These are phyloP conservation scores for Teinopalpus imperialis DNA, from an alignment of 2,888 invertebrate species.

Conservation along the genomic window DNA sequence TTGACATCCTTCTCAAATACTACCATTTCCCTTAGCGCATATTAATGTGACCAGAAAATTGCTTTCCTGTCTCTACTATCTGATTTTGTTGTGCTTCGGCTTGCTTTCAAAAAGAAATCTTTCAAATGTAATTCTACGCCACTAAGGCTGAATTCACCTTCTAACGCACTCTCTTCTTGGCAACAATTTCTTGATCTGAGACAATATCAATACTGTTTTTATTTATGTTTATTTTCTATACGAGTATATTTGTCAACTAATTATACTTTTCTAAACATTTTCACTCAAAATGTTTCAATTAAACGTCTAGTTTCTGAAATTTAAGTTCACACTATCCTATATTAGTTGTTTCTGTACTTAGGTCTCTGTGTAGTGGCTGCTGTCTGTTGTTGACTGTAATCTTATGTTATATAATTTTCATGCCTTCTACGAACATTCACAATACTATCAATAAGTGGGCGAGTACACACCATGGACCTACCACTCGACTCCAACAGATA, in stretches of 20 bases:
- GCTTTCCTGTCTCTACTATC: conserved; percentile 64
- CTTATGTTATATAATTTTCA: conserved; percentile 80
- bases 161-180: conserved; percentile 59
- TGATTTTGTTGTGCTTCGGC: conserved; percentile 74
- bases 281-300: conserved; percentile 51
- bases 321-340: conserved; percentile 64
- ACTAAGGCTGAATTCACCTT: conserved; percentile 50
- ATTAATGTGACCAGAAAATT: conserved; percentile 58
- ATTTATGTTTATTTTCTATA: conserved; percentile 3
- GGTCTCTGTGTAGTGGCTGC: conserved; percentile 82
- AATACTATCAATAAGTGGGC: conserved; percentile 77
- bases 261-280: conserved; percentile 42
- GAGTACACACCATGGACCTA: conserved; percentile 74
- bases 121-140: conserved; percentile 52
- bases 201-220: conserved; percentile 22
- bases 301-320: conserved; percentile 44
- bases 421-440: conserved; percentile 81
- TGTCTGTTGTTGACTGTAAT: conserved; percentile 81
- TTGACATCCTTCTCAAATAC: conserved; percentile 57
- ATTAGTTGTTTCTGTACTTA: conserved; percentile 70
- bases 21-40: conserved; percentile 57
- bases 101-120: conserved; percentile 69
- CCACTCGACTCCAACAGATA: conserved; percentile 77
- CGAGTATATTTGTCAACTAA: conserved; percentile 21
- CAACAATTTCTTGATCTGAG: conserved; percentile 44